Evolutionary conservation across 2,888 invertebrate genomes (phyloP).

Genomic region (Lasioglossum figueresi): DNA sequence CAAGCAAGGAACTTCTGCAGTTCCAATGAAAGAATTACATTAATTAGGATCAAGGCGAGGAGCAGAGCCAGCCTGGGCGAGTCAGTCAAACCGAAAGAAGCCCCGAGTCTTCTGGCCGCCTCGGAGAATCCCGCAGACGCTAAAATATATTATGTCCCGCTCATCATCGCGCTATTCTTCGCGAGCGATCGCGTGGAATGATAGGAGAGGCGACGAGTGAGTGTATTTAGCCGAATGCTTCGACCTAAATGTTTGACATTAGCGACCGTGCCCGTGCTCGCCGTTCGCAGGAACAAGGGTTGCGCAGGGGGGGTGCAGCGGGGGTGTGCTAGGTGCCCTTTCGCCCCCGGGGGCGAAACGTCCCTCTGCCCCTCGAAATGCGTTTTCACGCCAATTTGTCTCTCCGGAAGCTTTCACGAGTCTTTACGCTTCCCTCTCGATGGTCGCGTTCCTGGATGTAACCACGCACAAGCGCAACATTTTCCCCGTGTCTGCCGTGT

Average conservation of each 20-base stretch:
- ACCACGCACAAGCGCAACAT: slow-evolving; percentile 65
- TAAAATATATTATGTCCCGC: slow-evolving; percentile 76
- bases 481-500: slow-evolving; percentile 37
- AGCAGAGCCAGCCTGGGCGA: background rate
- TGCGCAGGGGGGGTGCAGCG: background rate
- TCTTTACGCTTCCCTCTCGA: slow-evolving; percentile 80
- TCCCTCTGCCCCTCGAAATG: slow-evolving; percentile 77
- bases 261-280: slow-evolving; percentile 69
- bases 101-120: background rate
- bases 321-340: slow-evolving; percentile 53
- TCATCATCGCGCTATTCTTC: slow-evolving; percentile 82
- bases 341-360: slow-evolving; percentile 45
- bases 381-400: slow-evolving; percentile 83
- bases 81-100: background rate
- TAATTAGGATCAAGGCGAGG: background rate
- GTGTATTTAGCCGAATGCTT: slow-evolving; percentile 81
- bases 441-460: slow-evolving; percentile 64
- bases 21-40: background rate
- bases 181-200: slow-evolving; percentile 81
- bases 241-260: slow-evolving; percentile 82
- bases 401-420: slow-evolving; percentile 83
- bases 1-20: background rate
- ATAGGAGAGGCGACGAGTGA: slow-evolving; percentile 79
- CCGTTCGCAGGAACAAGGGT: background rate
- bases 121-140: slow-evolving; percentile 38